Percentiles rank a stretch among this genome's conserved stretches.
Evolutionary conservation across 2,113 vertebrate genomes (phyloP).

Genomic region (Dendropsophus ebraccatus): DNA sequence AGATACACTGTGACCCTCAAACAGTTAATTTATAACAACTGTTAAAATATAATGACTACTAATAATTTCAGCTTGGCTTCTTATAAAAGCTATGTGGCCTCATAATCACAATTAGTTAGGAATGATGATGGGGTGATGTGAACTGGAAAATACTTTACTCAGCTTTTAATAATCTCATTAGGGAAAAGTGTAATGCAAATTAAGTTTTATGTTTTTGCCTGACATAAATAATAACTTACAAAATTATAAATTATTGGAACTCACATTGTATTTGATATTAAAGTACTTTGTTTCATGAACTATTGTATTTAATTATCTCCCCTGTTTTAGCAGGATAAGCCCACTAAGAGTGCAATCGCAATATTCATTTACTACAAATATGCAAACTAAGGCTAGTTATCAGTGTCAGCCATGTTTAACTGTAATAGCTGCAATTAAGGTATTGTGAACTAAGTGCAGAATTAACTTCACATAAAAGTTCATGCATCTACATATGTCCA

Average conservation of each 20-base stretch:
- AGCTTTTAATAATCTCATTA: slow-evolving; percentile 49
- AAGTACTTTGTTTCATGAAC: background rate
- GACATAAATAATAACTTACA: slow-evolving; percentile 29
- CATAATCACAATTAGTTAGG: slow-evolving; percentile 32
- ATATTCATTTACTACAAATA: background rate
- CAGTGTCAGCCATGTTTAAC: background rate
- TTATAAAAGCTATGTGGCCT: slow-evolving; percentile 7
- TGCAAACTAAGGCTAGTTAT: background rate
- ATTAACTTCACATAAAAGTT: background rate
- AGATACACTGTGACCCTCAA: background rate
- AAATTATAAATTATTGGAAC: slow-evolving; percentile 8
- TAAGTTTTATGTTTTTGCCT: slow-evolving; percentile 37
- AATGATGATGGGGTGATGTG: slow-evolving; percentile 30
- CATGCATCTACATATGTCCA: background rate
- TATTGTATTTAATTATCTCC: background rate
- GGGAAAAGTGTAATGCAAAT: slow-evolving; percentile 31
- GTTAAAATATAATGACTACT: slow-evolving; percentile 21
- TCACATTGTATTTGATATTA: slow-evolving; percentile 3
- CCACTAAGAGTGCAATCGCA: background rate
- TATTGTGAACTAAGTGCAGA: background rate
- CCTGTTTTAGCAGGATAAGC: background rate
- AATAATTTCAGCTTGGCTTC: slow-evolving; percentile 13
- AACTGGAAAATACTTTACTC: slow-evolving; percentile 41
- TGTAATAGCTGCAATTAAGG: background rate
- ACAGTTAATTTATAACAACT: background rate